These are phyloP conservation scores for Rhinichthys klamathensis DNA, from an alignment of 2,113 vertebrate genomes.

Conservation along the genomic window DNA sequence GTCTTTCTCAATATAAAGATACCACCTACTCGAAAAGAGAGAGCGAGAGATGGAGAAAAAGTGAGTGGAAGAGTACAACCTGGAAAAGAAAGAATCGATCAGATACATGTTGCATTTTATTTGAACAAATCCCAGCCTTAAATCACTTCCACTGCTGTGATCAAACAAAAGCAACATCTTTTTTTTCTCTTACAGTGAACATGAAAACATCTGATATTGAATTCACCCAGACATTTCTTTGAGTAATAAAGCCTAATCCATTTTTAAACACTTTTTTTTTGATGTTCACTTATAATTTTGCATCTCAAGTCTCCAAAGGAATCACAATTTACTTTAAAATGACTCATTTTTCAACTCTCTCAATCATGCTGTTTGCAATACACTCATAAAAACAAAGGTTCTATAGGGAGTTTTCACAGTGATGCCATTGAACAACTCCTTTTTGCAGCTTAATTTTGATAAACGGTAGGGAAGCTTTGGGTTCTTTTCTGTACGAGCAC, in stretches of 20 bases:
- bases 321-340: neutral
- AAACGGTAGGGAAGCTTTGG: neutral
- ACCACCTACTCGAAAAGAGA: neutral
- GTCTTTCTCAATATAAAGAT: neutral
- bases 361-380: neutral
- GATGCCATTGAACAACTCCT: too few species aligned
- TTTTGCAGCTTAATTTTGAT: neutral
- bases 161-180: neutral
- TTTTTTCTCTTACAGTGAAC: neutral
- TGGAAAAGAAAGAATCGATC: slow-evolving; percentile 10
- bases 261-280: neutral
- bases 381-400: too few species aligned
- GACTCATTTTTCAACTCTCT: neutral
- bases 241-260: neutral
- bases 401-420: too few species aligned
- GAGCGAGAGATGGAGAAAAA: neutral
- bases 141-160: neutral
- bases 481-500: neutral
- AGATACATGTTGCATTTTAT: slow-evolving; percentile 5
- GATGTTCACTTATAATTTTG: neutral
- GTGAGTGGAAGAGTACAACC: neutral
- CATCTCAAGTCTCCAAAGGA: neutral
- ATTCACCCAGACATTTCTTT: neutral
- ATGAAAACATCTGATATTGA: neutral
- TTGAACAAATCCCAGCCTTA: neutral